These are phyloP conservation scores for Brenthis ino DNA, from an alignment of 2,888 invertebrate species.

Conservation along the genomic window DNA sequence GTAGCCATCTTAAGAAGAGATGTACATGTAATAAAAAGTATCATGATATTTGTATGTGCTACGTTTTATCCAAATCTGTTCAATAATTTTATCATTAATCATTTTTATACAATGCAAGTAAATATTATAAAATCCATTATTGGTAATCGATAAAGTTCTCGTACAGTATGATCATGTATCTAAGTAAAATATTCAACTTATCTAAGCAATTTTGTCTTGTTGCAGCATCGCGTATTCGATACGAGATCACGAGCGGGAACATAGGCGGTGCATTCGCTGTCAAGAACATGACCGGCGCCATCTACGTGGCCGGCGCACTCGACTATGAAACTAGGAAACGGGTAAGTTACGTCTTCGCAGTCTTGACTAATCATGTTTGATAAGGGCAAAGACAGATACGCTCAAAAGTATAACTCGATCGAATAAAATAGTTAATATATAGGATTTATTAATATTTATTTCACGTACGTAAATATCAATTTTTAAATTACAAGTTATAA, in stretches of 20 bases:
- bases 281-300: conserved; percentile 99
- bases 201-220: conserved; percentile 50
- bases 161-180: conserved; percentile 4
- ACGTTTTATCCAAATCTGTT: too few species aligned
- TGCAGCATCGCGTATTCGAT: conserved; percentile 98
- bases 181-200: conserved; percentile 20
- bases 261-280: conserved; percentile 98
- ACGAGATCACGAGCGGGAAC: conserved; percentile 99
- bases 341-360: conserved; percentile 83
- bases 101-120: too few species aligned
- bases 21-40: too few species aligned
- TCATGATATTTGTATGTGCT: too few species aligned
- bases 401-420: neutral
- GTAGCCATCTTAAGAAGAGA: too few species aligned
- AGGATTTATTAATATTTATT: neutral
- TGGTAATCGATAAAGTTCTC: neutral
- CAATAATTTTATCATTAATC: too few species aligned
- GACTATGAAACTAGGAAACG: conserved; percentile 98
- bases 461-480: neutral
- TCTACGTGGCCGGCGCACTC: conserved; percentile 97
- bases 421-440: too few species aligned
- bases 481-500: too few species aligned
- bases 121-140: too few species aligned
- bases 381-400: neutral
- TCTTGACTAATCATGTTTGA: conserved; percentile 15